Base-by-base conservation (phyloP, 2,113 vertebrate species). In the Ctenodactylus gundi region DNA sequence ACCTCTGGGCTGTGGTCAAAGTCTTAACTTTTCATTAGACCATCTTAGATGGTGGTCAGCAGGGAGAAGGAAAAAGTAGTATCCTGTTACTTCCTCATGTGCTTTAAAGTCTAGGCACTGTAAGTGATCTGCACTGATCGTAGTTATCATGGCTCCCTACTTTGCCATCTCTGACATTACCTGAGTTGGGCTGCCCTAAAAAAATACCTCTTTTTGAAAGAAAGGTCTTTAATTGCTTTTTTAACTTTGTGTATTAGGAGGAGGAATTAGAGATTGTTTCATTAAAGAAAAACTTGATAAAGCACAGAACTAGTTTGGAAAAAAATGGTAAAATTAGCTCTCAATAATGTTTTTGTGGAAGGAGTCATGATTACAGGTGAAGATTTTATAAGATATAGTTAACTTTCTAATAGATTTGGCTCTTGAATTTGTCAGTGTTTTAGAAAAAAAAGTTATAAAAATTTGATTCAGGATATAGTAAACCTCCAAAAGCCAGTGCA, bases 371-470 rank as follows among this genome's bases (percentile, higher is more conserved):
- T 25, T 76, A n/a, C 20, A 31, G 11, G 49, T 78, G 49, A 77
- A 6, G 39, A 72, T 77, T 92, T 88, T 90, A 77, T 0, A 81
- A 95, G 55, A 64, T 11, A 53, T 27, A 65, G 57, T 73, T 91
- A 51, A 81, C 7, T 83, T n/a, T n/a, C 8, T 85, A 85, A 13
- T 68, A 88, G 89, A 11, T 70, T n/a, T 86, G 29, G 57, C 41
- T 25, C 36, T 87, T n/a, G n/a, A n/a, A n/a, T n/a, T 91, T 91
- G 14, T 76, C 64, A 75, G 4, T 51, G 36, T 90, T 49, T 55
- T 93, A 44, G 36, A 41, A 96, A 89, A 75, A 67, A 57, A 91
- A 95, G 62, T 76, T 67, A 58, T 1, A 64, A 64, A 64, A 77
- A 64, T 13, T 23, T 55, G 9, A 51, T 86, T 82, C 25, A 77